phyloP scores from a whole-genome alignment of 2,797 vertebrate species.

The Pantherophis alleghaniensis region DNA sequence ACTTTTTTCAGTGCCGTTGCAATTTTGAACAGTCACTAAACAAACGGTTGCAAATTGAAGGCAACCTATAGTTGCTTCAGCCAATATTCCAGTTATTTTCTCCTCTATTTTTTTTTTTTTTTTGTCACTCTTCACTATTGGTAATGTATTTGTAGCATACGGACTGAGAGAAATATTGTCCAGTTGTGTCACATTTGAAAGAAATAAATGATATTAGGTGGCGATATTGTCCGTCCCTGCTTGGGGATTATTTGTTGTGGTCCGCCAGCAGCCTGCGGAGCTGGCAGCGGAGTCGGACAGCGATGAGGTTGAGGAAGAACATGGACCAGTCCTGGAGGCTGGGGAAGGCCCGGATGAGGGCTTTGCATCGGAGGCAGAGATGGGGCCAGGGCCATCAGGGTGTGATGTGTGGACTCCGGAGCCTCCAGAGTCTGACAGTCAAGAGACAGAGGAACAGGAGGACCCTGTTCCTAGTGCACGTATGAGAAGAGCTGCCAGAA shows the following conservation, averaged over 20 bases:
- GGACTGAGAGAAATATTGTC: background rate
- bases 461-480: too few species aligned
- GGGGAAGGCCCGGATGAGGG: too few species aligned
- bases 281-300: too few species aligned
- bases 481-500: too few species aligned
- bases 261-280: too few species aligned
- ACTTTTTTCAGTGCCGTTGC: background rate
- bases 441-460: too few species aligned
- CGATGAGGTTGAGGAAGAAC: too few species aligned
- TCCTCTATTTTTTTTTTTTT: background rate
- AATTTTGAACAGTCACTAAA: background rate
- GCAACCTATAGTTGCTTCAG: background rate
- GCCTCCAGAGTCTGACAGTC: too few species aligned
- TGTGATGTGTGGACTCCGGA: fast-evolving
- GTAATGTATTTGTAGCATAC: background rate
- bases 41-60: background rate
- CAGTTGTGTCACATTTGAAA: background rate
- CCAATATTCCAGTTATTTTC: background rate
- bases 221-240: background rate
- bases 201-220: background rate
- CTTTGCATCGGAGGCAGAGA: too few species aligned
- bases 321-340: too few species aligned
- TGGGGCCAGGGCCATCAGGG: too few species aligned
- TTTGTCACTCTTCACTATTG: background rate
- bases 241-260: background rate